These are phyloP conservation scores for Sebastes nivosus DNA, from an alignment of 2,797 vertebrate genomes.

Conservation along the genomic window DNA sequence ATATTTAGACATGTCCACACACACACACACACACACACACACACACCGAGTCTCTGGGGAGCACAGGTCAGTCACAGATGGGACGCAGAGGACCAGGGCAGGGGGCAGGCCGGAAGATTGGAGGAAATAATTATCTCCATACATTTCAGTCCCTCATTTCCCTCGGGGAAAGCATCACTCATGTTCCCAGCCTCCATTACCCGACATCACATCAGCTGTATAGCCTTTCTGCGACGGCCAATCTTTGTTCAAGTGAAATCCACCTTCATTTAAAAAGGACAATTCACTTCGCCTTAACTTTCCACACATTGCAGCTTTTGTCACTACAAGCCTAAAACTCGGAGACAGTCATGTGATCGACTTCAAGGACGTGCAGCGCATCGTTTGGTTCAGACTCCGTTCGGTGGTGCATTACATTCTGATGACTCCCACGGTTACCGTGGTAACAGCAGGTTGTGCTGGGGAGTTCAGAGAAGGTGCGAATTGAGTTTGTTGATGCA, in stretches of 20 bases:
- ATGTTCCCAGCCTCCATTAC: conserved; percentile 50
- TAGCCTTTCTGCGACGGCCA: background rate
- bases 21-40: conserved; percentile 1
- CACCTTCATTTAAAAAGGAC: background rate
- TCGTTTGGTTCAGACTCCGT: conserved; percentile 38
- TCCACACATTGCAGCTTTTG: conserved; percentile 10
- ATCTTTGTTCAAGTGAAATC: background rate
- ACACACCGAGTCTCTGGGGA: conserved; percentile 38
- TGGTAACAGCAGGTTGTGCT: conserved; percentile 75
- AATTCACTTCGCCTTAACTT: conserved; percentile 12
- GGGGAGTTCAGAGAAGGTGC: conserved; percentile 71
- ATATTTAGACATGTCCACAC: background rate
- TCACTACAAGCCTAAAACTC: background rate
- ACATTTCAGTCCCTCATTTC: conserved; percentile 67
- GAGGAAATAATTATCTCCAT: conserved; percentile 77
- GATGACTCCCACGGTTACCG: conserved; percentile 69
- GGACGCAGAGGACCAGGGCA: conserved; percentile 44
- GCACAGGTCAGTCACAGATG: conserved; percentile 54
- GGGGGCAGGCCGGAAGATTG: conserved; percentile 62
- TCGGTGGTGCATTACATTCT: conserved; percentile 37
- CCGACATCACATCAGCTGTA: conserved; percentile 26
- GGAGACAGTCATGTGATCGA: background rate
- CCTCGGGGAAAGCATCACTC: conserved; percentile 46
- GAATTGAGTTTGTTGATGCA: conserved; percentile 64
- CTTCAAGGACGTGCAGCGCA: conserved; percentile 48